Evolutionary conservation across 2,888 invertebrate genomes (phyloP).

Genomic region (Troides helena): DNA sequence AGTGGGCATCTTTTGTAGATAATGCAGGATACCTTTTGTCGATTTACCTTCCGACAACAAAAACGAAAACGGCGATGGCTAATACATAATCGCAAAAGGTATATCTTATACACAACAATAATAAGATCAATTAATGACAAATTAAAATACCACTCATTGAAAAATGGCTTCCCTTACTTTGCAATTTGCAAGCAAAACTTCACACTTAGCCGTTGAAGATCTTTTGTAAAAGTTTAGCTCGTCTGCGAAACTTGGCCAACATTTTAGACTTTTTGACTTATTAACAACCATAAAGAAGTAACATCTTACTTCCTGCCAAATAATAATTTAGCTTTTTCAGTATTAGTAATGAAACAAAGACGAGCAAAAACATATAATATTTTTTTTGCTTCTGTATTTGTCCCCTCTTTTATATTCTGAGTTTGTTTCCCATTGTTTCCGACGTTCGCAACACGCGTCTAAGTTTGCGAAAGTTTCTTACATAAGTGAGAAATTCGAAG

Average conservation of each 20-base stretch:
- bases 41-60: too few relatives aligned
- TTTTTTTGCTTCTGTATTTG: background rate
- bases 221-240: slow-evolving; percentile 6
- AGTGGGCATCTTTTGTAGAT: too few relatives aligned
- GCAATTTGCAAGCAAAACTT: background rate
- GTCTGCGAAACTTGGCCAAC: slow-evolving; percentile 8
- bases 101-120: too few relatives aligned
- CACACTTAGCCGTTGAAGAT: background rate
- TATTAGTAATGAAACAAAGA: background rate
- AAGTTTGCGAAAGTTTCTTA: background rate
- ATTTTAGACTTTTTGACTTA: slow-evolving; percentile 15
- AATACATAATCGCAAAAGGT: too few relatives aligned
- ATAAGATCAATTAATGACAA: too few relatives aligned
- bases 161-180: background rate
- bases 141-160: background rate
- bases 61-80: too few relatives aligned
- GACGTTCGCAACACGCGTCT: background rate
- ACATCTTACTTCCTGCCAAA: background rate
- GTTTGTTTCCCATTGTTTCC: background rate
- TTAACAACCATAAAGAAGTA: background rate
- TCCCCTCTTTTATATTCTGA: background rate
- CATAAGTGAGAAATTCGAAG: background rate
- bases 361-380: background rate
- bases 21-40: too few relatives aligned
- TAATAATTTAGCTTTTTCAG: background rate